A percentile compares a stretch with the other conserved stretches of the same genome.
These are phyloP conservation scores for Apodemia hepburni DNA, from an alignment of 2,888 invertebrate species.

Conservation along the genomic window DNA sequence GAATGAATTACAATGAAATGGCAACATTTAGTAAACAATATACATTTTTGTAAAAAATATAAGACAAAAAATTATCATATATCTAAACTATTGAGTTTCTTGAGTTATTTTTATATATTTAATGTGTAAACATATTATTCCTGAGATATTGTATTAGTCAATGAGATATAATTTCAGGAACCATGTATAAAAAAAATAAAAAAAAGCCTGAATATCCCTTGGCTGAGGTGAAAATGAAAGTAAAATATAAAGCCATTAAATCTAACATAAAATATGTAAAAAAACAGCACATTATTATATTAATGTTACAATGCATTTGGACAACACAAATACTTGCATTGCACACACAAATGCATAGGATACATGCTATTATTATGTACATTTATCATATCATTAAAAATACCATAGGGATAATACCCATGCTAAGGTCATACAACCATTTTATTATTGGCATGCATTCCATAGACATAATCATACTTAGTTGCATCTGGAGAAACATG, in stretches of 20 bases:
- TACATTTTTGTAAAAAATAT: too few relatives aligned
- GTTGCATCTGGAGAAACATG: slow-evolving; percentile 37
- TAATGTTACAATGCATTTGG: slow-evolving; percentile 43
- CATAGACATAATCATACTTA: slow-evolving; percentile 45
- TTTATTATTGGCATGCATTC: slow-evolving; percentile 34
- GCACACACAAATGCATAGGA: slow-evolving; percentile 31
- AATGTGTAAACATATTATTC: too few relatives aligned
- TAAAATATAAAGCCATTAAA: background rate
- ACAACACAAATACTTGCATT: slow-evolving; percentile 53
- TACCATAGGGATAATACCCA: slow-evolving; percentile 20
- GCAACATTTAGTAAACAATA: too few relatives aligned
- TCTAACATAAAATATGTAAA: background rate
- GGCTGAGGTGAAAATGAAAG: too few relatives aligned
- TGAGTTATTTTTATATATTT: too few relatives aligned
- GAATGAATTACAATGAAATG: too few relatives aligned
- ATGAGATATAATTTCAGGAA: too few relatives aligned
- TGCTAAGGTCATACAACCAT: slow-evolving; percentile 30
- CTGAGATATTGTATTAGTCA: too few relatives aligned
- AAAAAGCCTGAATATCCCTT: too few relatives aligned
- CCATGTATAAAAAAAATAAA: too few relatives aligned
- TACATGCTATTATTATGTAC: slow-evolving; percentile 21
- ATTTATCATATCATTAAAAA: slow-evolving; percentile 8
- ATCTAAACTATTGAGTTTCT: too few relatives aligned
- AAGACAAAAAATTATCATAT: too few relatives aligned
- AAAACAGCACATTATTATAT: slow-evolving; percentile 34